phyloP scores from a whole-genome alignment of 1,140 invertebrate species.

The Trialeurodes vaporariorum region DNA sequence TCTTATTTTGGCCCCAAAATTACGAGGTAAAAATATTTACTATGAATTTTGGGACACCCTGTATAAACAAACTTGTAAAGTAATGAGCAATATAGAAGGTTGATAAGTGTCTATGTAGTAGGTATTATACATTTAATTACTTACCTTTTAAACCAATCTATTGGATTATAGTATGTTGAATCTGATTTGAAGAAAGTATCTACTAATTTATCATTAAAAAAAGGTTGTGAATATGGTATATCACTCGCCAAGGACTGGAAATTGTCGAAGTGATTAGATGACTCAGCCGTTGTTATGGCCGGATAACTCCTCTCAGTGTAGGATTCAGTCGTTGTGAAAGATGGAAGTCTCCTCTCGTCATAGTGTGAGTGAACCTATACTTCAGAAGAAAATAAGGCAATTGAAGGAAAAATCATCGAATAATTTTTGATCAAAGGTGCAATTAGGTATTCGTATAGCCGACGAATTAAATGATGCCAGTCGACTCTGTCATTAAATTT shows the following conservation, averaged over 20 bases:
- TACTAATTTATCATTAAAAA: too few species aligned
- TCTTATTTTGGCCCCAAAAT: too few species aligned
- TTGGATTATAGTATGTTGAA: not conserved
- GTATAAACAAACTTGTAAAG: too few species aligned
- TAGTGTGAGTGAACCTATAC: not conserved
- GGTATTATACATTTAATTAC: too few species aligned
- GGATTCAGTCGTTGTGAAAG: not conserved
- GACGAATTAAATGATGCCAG: too few species aligned
- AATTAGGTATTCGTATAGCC: too few species aligned
- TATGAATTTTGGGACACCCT: too few species aligned
- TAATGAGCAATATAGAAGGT: too few species aligned
- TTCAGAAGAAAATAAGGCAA: not conserved
- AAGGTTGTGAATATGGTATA: not conserved
- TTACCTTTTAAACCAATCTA: not conserved
- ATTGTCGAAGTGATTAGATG: not conserved
- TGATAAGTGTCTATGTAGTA: too few species aligned
- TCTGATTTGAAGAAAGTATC: not conserved
- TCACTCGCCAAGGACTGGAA: not conserved
- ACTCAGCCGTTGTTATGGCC: not conserved
- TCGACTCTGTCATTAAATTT: too few species aligned
- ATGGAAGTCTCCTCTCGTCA: not conserved
- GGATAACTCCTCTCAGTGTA: not conserved
- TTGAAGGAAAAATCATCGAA: not conserved
- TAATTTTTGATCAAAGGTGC: too few species aligned
- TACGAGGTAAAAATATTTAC: too few species aligned